Evolutionary conservation across 2,113 vertebrate species (phyloP).

Genomic region (Silurus glanis): DNA sequence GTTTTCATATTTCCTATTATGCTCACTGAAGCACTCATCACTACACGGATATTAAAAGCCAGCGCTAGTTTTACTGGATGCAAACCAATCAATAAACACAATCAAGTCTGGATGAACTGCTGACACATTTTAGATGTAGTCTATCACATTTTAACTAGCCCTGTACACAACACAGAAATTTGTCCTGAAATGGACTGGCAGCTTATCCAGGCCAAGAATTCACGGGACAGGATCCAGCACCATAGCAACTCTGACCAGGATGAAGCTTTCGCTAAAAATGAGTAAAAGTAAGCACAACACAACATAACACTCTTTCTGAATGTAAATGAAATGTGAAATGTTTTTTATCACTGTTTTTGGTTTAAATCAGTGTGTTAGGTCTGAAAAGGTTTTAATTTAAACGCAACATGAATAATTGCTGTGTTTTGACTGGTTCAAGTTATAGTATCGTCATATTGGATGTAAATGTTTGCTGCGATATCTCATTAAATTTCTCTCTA

Average conservation of each 20-base stretch:
- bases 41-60: constrained; percentile 2
- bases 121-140: neutral
- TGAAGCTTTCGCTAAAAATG: neutral
- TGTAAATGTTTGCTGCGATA: too few species aligned
- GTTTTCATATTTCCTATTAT: constrained; percentile 24
- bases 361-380: too few species aligned
- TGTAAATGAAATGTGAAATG: neutral
- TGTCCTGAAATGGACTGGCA: neutral
- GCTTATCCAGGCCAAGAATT: constrained; percentile 7
- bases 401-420: too few species aligned
- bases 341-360: neutral
- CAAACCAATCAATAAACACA: neutral
- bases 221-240: neutral
- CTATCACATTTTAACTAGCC: neutral
- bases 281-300: neutral
- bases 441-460: too few species aligned
- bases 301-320: neutral
- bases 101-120: neutral
- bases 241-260: neutral
- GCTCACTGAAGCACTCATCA: constrained; percentile 10
- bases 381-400: too few species aligned
- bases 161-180: neutral
- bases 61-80: neutral
- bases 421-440: too few species aligned
- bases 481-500: too few species aligned